Base-by-base conservation (phyloP, 2,113 vertebrate species). In the Rhipidura dahli region DNA sequence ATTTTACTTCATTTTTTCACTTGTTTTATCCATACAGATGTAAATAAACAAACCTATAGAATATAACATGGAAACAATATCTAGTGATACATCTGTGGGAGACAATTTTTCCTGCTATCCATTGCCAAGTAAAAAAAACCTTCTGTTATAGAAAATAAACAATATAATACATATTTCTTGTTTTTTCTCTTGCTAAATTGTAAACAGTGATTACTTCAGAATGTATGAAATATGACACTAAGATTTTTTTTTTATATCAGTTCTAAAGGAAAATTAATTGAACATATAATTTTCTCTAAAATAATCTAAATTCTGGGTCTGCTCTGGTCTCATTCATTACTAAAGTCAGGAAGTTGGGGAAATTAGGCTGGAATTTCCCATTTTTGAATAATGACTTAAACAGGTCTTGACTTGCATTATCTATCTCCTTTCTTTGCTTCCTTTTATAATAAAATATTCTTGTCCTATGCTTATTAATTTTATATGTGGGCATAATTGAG, bases 381-480 rank as follows among this genome's bases (percentile, higher is more conserved):
- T 57, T 91, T 61, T 89, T 49, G 87, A 89, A 83, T 44, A 85
- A 86, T 56, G 51, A 63, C 45, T 95, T 90, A 47, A 75, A 60
- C 49, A 81, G 10, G 8, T 77, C 49, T 86, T 86, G 35, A 64
- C 24, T 79, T 89, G 33, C 22, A 51, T 54, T 35, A 94, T 86
- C 72, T 22, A 75, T 93, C 50, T 83, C n/a, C 26, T 85, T 93
- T 77, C 75, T 93, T 66, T 91, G 18, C 83, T 65, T 91, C n/a
- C 54, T 75, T 71, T 87, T 49, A n/a, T 82, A 96, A 96, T 76
- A 37, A 93, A 66, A 92, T 72, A 76, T 92, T 94, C 79, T 61
- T 79, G 26, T 89, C 61, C 33, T 82, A 13, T 77, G 5, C 56
- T 42, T 53, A 70, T 96, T 97, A 92, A 97, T 87, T 93, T 95